Evolutionary conservation across 2,797 vertebrate genomes (phyloP).

Genomic region (Lateolabrax maculatus): DNA sequence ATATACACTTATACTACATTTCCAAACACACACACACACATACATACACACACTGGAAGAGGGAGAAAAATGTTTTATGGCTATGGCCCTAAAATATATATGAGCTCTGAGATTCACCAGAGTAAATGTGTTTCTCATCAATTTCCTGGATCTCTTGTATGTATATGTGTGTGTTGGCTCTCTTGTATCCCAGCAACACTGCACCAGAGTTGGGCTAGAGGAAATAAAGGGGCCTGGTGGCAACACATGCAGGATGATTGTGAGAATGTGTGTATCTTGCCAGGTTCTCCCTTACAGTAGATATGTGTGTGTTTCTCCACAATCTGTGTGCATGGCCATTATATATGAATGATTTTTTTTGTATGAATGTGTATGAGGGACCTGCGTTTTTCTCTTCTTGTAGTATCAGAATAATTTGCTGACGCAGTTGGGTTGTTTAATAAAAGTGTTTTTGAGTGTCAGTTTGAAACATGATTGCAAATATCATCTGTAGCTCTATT

Average conservation of each 20-base stretch:
- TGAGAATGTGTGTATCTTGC: conserved; percentile 29
- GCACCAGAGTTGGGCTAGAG: conserved; percentile 21
- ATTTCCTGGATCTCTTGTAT: conserved; percentile 57
- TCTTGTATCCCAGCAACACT: conserved; percentile 75
- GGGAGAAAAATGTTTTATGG: conserved; percentile 53
- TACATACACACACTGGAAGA: conserved; percentile 17
- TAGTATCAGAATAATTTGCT: background rate
- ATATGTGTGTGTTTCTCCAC: background rate
- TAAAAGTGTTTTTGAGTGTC: background rate
- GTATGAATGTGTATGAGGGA: background rate
- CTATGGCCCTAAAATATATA: conserved; percentile 76
- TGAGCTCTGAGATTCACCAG: conserved; percentile 73
- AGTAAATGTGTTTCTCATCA: conserved; percentile 76
- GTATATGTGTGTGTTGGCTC: conserved; percentile 61
- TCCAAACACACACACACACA: conserved; percentile 5
- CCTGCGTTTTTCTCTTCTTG: background rate
- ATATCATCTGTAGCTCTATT: background rate
- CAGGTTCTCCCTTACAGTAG: background rate
- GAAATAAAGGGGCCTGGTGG: conserved; percentile 30
- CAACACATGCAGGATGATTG: conserved; percentile 30
- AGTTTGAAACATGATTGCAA: background rate
- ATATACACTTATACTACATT: background rate
- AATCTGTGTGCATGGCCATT: background rate
- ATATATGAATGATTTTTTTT: background rate
- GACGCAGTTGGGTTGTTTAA: background rate